Percentiles rank a stretch among this genome's conserved stretches.
These are phyloP conservation scores for Rhea pennata DNA, from an alignment of 2,113 vertebrate genomes.

Conservation along the genomic window DNA sequence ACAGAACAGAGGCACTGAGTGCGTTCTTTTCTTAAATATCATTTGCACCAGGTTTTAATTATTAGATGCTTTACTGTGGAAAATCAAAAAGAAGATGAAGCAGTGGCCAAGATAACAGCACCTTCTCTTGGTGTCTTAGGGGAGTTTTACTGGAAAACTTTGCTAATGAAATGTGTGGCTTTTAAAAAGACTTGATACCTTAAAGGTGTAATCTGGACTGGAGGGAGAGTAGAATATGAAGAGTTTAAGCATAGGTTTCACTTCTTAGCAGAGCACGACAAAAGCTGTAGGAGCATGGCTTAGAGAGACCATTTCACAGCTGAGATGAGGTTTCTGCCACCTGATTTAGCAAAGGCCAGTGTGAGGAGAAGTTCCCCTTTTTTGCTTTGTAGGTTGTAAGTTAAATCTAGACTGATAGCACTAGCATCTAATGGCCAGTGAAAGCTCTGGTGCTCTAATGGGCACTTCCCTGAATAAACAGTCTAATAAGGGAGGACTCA, in stretches of 20 bases:
- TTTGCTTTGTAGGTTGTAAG: not conserved
- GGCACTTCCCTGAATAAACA: not conserved
- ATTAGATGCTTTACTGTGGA: not conserved
- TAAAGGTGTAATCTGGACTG: not conserved
- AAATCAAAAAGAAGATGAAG: not conserved
- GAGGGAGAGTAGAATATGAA: not conserved
- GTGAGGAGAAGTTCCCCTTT: not conserved
- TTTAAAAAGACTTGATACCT: not conserved
- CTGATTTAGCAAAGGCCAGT: not conserved
- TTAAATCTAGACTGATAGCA: not conserved
- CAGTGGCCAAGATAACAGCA: not conserved
- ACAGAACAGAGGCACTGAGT: not conserved
- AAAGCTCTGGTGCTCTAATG: accelerated
- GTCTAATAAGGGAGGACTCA: not conserved
- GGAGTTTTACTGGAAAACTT: not conserved
- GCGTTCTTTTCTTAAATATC: not conserved
- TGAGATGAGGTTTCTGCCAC: not conserved
- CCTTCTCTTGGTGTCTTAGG: not conserved
- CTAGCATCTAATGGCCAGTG: not conserved
- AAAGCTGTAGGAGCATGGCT: not conserved
- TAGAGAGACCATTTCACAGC: not conserved
- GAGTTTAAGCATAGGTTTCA: not conserved
- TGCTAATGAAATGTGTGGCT: not conserved
- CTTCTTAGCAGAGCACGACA: too few relatives aligned
- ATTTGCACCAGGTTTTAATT: not conserved